These are phyloP conservation scores for Philopedon plagiatum DNA, from an alignment of 2,888 invertebrate genomes.

Conservation along the genomic window DNA sequence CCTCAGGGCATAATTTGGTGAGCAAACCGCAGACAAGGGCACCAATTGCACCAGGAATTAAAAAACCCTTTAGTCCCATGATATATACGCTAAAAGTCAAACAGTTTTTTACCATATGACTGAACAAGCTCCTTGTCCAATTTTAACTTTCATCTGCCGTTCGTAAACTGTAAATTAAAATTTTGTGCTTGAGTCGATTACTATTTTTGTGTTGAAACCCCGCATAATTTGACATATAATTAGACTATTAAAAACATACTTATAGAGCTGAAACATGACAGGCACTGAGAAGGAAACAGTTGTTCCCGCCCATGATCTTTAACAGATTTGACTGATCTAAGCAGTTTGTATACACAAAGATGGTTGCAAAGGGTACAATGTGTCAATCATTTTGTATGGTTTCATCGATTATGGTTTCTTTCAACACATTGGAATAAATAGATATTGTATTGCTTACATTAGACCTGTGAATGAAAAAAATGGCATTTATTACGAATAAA, in stretches of 20 bases:
- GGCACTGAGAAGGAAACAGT: constrained; percentile 45
- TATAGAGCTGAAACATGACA: constrained; percentile 1
- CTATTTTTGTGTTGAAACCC: not conserved
- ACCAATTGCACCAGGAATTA: too few relatives aligned
- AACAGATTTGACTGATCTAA: constrained; percentile 45
- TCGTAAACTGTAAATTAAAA: too few relatives aligned
- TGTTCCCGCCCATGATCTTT: constrained; percentile 50
- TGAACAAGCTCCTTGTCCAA: too few relatives aligned
- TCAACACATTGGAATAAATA: not conserved
- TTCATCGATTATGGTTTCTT: constrained; percentile 12
- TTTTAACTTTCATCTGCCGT: too few relatives aligned
- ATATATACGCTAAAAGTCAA: too few relatives aligned
- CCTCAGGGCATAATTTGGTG: too few relatives aligned
- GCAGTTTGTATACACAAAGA: constrained; percentile 43
- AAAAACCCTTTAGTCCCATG: too few relatives aligned
- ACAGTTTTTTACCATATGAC: too few relatives aligned
- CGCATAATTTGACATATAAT: constrained; percentile 11
- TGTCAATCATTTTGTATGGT: constrained; percentile 42
- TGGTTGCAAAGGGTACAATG: constrained; percentile 47
- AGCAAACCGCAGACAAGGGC: too few relatives aligned
- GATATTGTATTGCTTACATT: not conserved
- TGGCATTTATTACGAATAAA: not conserved
- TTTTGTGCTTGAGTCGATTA: not conserved
- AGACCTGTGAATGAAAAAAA: not conserved
- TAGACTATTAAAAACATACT: constrained; percentile 20